These are phyloP conservation scores for Harpalus rubripes DNA, from an alignment of 2,888 invertebrate species.

Conservation along the genomic window DNA sequence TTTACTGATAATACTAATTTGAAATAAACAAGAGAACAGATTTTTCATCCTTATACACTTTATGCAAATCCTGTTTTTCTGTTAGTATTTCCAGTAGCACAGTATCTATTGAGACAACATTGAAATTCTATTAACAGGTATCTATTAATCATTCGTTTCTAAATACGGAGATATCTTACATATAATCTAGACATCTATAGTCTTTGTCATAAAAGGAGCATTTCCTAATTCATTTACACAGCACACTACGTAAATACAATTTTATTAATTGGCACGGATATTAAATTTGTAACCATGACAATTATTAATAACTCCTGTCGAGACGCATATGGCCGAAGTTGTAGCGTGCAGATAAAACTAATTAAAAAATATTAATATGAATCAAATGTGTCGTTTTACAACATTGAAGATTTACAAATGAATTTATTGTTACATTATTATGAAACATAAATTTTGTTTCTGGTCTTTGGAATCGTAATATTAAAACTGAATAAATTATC, in stretches of 20 bases:
- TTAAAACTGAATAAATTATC: too few species aligned
- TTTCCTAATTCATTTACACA: background rate
- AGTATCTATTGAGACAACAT: too few species aligned
- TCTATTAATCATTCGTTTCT: background rate
- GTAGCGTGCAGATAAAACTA: background rate
- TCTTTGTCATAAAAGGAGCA: background rate
- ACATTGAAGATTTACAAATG: too few species aligned
- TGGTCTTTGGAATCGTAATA: too few species aligned
- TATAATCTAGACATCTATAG: background rate
- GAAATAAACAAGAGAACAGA: too few species aligned
- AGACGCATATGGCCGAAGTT: background rate
- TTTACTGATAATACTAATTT: too few species aligned
- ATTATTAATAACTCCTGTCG: background rate
- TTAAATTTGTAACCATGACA: background rate
- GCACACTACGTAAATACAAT: background rate
- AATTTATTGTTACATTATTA: too few species aligned
- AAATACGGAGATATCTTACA: background rate
- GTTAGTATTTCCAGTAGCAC: too few species aligned
- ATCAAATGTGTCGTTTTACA: too few species aligned
- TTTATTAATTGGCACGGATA: background rate
- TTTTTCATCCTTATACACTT: too few species aligned
- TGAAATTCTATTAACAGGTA: background rate
- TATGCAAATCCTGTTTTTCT: too few species aligned
- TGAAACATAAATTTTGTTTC: too few species aligned
- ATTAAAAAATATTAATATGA: background rate